Percentiles rank a stretch among this genome's conserved stretches.
These are phyloP conservation scores for Meloidogyne chitwoodi DNA, from an alignment of 1,140 invertebrate genomes.

Conservation along the genomic window DNA sequence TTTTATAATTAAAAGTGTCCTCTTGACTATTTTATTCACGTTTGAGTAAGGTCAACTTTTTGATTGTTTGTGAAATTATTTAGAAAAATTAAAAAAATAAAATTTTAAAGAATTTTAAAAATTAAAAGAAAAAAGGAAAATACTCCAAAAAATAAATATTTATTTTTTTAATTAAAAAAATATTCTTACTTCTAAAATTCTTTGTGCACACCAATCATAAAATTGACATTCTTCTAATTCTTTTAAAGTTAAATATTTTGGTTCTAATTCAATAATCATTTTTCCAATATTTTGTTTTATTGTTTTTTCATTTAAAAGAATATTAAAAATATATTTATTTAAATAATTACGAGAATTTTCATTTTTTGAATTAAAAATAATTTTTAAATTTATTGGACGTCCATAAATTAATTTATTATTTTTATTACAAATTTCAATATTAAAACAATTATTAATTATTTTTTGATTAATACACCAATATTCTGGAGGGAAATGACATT, in stretches of 20 bases:
- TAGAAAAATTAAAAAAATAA: too few species aligned
- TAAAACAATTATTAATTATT: neutral
- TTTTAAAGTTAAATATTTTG: neutral
- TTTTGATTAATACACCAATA: constrained; percentile 9
- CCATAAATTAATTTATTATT: neutral
- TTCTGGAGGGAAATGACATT: constrained; percentile 11
- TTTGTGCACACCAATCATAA: neutral
- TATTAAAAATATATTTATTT: neutral
- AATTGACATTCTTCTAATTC: neutral
- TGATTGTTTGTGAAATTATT: too few species aligned
- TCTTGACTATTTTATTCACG: too few species aligned
- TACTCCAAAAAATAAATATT: too few species aligned
- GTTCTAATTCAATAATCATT: constrained; percentile 7
- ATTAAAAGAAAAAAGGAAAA: too few species aligned
- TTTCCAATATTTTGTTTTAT: neutral
- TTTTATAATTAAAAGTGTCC: too few species aligned
- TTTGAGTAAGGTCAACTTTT: too few species aligned
- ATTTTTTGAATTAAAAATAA: constrained; percentile 12
- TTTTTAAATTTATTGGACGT: constrained; percentile 2
- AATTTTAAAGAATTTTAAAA: too few species aligned
- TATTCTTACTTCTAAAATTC: neutral
- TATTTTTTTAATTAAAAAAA: too few species aligned
- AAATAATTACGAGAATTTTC: constrained; percentile 7
- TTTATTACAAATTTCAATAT: constrained; percentile 6
- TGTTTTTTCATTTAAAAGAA: constrained; percentile 1